Evolutionary conservation across 2,113 vertebrate genomes (phyloP), one percentile per base, ranked within the genome.

Genomic region (Indri indri): DNA sequence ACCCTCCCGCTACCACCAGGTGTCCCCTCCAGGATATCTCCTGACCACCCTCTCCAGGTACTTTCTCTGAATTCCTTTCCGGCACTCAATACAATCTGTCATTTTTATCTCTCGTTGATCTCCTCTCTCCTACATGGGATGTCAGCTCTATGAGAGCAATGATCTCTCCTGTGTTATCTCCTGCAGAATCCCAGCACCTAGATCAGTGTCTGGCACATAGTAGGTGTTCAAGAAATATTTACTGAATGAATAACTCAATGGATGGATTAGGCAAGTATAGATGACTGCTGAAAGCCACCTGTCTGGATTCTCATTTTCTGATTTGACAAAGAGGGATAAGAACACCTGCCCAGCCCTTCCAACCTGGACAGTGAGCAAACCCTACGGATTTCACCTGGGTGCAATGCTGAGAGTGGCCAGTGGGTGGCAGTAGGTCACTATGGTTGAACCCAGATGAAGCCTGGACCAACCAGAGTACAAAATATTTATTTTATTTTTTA

Each of bases 381-480:
- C 7, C 27, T 0, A 57, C 17, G 2, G 6, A 14, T 3, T 73
- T 37, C 5, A 54, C 30, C 59, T 59, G 4, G n/a, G 23, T 63
- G 88, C 94, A 86, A 73, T 6, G 6, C 73, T 12, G 4, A 50
- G 0, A 27, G 1, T 8, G 10, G n/a, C 81, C 97, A 94, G 20
- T 50, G 17, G 96, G 96, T 63, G 97, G 71, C 77, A 97, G 96
- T 50, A 96, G 54, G 68, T 61, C 32, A 88, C 66, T 52, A 0
- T 63, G 42, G 59, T 63, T 47, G 52, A 83, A 83, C 47, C 1
- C 0, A 20, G 70, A 81, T 34, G 5, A 42, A 18, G 1, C 22
- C 25, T 6, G 12, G 23, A 57, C 11, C 30, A 22, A 16, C 6
- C 3, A 2, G n/a, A 0, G 3, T 6, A 0, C 3, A 2, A 5